Evolutionary conservation across 1,140 invertebrate genomes (phyloP), one percentile per base, ranked within the genome.

Genomic region (Chironomus striatipennis): DNA sequence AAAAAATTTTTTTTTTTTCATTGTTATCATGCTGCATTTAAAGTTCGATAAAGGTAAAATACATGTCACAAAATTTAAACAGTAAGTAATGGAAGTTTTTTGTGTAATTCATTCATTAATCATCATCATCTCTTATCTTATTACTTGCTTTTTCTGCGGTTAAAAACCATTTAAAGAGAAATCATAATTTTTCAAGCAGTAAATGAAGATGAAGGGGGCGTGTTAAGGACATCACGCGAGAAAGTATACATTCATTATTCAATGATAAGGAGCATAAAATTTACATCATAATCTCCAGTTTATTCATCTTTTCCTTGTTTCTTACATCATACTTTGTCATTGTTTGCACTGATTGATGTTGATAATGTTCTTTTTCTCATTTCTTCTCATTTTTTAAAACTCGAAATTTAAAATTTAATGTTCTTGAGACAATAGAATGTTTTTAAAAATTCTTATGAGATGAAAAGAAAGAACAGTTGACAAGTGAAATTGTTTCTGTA

Each of bases 281-380:
- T 70, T 70, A 21, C 65, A 70, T 70, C 65, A 70, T 70, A 70
- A 70, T 70, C 65, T 15, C 17, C 9, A 21, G 15, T 70, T 70
- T 70, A 57, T 57, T 57, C 47, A 57, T 57, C 47, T 70, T 18
- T 70, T 70, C 65, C 17, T 18, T 70, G 18, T 70, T 20, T 70
- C 65, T 70, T 70, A 70, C 65, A 70, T 70, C 65, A 70, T 70
- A 70, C 65, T 70, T 70, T 70, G 65, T 70, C 65, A 70, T 18
- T 70, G 65, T 70, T 70, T 70, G 17, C 4, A 6, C 9, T 70
- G 65, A 70, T 70, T 70, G 65, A 70, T 70, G 65, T 70, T 70
- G 20, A 70, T 70, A 70, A 70, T 70, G n/a, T 70, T 70, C 17
- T 18, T 70, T 70, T 20, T 70, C 17, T 70, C 65, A n/a, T 20